These are phyloP conservation scores for Coleophora flavipennella DNA, from an alignment of 2,888 invertebrate genomes.

Conservation along the genomic window DNA sequence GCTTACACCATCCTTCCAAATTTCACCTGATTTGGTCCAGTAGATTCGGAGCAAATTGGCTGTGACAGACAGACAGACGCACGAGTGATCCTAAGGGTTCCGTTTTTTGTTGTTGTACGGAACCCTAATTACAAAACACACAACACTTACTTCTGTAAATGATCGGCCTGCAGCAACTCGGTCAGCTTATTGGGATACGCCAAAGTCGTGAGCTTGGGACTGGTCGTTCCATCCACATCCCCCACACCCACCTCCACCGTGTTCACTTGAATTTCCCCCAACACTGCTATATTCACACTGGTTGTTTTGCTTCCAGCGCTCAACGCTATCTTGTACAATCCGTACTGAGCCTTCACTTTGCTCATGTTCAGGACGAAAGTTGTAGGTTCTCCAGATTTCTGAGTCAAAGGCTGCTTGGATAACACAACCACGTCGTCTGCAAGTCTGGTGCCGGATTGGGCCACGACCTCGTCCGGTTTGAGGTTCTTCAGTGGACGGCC, in stretches of 20 bases:
- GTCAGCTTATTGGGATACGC: slow-evolving; percentile 80
- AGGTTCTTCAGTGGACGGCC: slow-evolving; percentile 79
- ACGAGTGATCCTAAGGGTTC: too few relatives aligned
- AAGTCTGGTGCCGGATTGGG: slow-evolving; percentile 82
- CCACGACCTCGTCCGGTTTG: slow-evolving; percentile 76
- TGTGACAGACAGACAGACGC: too few relatives aligned
- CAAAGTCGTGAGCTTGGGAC: slow-evolving; percentile 83
- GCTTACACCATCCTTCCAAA: too few relatives aligned
- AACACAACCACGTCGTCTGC: slow-evolving; percentile 83
- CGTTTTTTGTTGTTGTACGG: too few relatives aligned
- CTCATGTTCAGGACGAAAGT: slow-evolving; percentile 84
- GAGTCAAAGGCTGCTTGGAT: slow-evolving; percentile 74
- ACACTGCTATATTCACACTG: slow-evolving; percentile 77
- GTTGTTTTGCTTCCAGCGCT: slow-evolving; percentile 77
- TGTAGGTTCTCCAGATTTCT: slow-evolving; percentile 72
- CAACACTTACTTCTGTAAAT: slow-evolving; percentile 81
- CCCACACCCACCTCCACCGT: slow-evolving; percentile 89
- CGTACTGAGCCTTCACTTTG: slow-evolving; percentile 84
- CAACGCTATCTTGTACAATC: slow-evolving; percentile 87
- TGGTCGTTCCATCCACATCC: slow-evolving; percentile 91
- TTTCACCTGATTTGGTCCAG: too few relatives aligned
- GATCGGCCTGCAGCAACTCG: slow-evolving; percentile 85
- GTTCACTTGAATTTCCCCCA: slow-evolving; percentile 83
- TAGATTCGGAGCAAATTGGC: too few relatives aligned
- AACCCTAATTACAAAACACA: too few relatives aligned